These are phyloP conservation scores for Aleiodes leptofemur DNA, from an alignment of 2,888 invertebrate genomes.

Conservation along the genomic window DNA sequence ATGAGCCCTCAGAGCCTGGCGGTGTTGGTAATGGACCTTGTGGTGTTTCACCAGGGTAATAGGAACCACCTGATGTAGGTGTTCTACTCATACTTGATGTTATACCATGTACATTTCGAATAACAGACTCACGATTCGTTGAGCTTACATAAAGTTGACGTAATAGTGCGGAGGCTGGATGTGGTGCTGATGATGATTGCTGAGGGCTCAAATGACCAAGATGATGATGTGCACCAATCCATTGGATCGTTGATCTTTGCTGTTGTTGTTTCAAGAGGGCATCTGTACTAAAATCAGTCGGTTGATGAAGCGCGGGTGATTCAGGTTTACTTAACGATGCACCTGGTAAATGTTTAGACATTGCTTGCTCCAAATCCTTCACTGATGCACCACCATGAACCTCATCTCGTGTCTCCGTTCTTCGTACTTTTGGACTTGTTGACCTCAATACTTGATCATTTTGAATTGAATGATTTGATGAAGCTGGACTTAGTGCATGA, in stretches of 20 bases:
- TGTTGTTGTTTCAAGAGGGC: constrained; percentile 88
- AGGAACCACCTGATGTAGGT: constrained; percentile 65
- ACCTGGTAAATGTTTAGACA: constrained; percentile 94
- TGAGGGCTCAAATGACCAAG: constrained; percentile 79
- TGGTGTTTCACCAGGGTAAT: constrained; percentile 71
- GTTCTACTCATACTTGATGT: constrained; percentile 74
- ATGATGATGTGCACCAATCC: constrained; percentile 90
- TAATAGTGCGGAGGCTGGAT: constrained; percentile 92
- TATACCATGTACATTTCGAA: constrained; percentile 85
- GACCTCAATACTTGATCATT: constrained; percentile 70
- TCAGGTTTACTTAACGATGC: constrained; percentile 76
- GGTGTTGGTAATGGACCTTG: constrained; percentile 91
- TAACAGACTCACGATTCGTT: constrained; percentile 92
- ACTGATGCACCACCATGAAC: constrained; percentile 82
- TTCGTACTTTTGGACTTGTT: constrained; percentile 68
- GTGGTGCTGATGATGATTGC: constrained; percentile 79
- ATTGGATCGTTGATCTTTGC: constrained; percentile 90
- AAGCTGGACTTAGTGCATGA: constrained; percentile 79
- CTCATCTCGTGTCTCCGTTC: constrained; percentile 61
- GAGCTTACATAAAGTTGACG: constrained; percentile 84
- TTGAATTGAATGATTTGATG: constrained; percentile 80
- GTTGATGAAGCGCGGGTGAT: constrained; percentile 81
- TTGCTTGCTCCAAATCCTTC: constrained; percentile 95
- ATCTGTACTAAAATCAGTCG: constrained; percentile 92
- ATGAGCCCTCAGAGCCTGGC: constrained; percentile 90